Evolutionary conservation across 2,888 invertebrate genomes (phyloP).

Genomic region (Latrodectus elegans): DNA sequence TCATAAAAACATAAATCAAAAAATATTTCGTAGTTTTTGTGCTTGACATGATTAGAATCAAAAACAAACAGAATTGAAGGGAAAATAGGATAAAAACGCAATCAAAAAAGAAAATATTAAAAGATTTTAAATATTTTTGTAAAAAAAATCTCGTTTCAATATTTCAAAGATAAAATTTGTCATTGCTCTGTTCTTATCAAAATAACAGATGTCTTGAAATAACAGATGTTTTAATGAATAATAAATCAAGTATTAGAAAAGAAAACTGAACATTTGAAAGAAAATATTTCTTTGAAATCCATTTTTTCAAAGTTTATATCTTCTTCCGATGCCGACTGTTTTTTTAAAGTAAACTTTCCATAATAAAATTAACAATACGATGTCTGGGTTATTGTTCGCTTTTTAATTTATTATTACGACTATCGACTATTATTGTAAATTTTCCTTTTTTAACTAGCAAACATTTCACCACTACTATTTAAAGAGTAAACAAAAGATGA

Average conservation of each 20-base stretch:
- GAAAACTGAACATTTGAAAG: neutral
- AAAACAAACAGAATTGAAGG: too few species aligned
- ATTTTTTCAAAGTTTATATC: neutral
- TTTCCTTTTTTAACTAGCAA: conserved; percentile 24
- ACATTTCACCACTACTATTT: conserved; percentile 24
- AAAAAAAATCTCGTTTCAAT: neutral
- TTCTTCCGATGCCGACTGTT: neutral
- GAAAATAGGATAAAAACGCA: too few species aligned
- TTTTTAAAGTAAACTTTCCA: neutral
- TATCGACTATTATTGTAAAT: neutral
- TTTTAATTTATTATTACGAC: neutral
- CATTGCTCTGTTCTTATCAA: neutral
- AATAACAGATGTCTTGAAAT: neutral
- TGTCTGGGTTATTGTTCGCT: neutral
- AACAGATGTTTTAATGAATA: neutral
- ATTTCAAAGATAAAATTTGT: neutral
- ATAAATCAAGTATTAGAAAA: neutral
- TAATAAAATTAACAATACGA: neutral
- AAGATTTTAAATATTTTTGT: neutral
- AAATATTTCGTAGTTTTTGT: too few species aligned
- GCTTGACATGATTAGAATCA: too few species aligned
- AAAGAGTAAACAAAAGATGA: conserved; percentile 13
- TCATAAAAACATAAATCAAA: too few species aligned
- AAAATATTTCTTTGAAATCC: neutral
- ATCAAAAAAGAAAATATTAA: too few species aligned